Conservation (phyloP, 30 jellyfish, hydroid and myxozoan genomes). For the Cassiopea andromeda region DNA sequence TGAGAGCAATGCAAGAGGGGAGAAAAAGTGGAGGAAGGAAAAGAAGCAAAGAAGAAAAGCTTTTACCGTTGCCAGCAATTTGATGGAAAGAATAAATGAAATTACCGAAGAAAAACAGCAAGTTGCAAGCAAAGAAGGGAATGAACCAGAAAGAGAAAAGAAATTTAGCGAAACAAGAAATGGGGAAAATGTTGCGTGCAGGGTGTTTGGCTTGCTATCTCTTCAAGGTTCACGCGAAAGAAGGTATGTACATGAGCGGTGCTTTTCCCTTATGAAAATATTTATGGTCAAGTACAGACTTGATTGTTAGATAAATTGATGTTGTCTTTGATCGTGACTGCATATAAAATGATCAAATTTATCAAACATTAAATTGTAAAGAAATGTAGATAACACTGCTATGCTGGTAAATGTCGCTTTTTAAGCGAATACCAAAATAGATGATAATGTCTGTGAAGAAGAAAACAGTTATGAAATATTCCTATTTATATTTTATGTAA, state of each 20-base stretch:
- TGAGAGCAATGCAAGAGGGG: neutral
- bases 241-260: constrained; percentile 25
- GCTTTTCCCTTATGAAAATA: neutral
- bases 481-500: neutral
- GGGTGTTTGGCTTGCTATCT: constrained; percentile 70
- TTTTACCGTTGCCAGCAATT: neutral
- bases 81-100: constrained; percentile 6
- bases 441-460: neutral
- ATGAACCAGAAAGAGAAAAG: neutral
- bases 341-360: neutral
- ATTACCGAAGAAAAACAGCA: neutral
- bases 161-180: neutral
- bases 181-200: constrained; percentile 70
- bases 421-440: neutral
- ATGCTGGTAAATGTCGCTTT: neutral
- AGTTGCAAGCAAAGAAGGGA: neutral
- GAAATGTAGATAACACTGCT: neutral
- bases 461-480: too few relatives aligned
- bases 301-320: neutral
- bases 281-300: neutral
- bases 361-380: neutral
- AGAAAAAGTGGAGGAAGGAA: neutral
- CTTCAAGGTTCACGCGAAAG: constrained; percentile 82
- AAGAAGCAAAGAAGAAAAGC: neutral
- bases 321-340: neutral